These are phyloP conservation scores for Poecilia wingei DNA, from an alignment of 2,797 vertebrate species.

Conservation along the genomic window DNA sequence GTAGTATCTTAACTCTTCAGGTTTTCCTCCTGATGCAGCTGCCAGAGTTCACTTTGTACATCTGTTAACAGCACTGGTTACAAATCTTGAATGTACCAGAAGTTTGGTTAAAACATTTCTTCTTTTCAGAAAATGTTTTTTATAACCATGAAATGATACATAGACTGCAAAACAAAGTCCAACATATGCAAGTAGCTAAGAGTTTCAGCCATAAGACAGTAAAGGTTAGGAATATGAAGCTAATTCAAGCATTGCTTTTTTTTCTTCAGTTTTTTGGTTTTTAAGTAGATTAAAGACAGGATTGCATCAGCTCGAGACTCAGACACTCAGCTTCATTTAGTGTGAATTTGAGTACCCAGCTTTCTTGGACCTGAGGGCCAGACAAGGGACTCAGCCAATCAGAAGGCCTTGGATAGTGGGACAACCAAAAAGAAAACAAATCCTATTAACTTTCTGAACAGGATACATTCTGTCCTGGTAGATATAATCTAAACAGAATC, in stretches of 20 bases:
- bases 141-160: not conserved
- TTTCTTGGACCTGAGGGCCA: not conserved
- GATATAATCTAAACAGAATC: not conserved
- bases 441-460: not conserved
- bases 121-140: not conserved
- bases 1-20: constrained; percentile 45
- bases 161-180: constrained; percentile 18
- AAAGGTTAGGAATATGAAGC: not conserved
- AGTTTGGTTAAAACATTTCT: not conserved
- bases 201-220: not conserved
- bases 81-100: constrained; percentile 6
- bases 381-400: not conserved
- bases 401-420: not conserved
- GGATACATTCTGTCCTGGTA: not conserved
- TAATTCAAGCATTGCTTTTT: not conserved
- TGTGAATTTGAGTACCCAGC: not conserved
- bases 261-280: not conserved
- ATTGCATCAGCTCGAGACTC: not conserved
- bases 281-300: not conserved
- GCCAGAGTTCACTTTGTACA: not conserved
- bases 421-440: not conserved
- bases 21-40: constrained; percentile 45
- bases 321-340: not conserved
- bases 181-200: constrained; percentile 29
- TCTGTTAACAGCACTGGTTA: constrained; percentile 37